These are phyloP conservation scores for Glyphotaelius pellucidus DNA, from an alignment of 2,888 invertebrate genomes.

Conservation along the genomic window DNA sequence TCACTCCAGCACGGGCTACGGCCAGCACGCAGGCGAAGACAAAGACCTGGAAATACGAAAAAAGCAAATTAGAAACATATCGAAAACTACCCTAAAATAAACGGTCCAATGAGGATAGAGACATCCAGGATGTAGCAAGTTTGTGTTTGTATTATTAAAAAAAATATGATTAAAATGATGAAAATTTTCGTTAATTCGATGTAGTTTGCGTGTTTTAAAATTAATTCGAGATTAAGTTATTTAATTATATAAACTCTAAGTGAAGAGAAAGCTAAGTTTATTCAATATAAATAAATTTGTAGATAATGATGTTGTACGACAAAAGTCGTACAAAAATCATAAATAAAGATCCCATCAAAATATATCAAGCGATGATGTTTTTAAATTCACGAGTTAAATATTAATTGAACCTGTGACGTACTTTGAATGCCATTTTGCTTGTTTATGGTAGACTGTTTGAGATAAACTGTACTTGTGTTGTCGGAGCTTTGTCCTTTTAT, in stretches of 20 bases:
- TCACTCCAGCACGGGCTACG: slow-evolving; percentile 63
- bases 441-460: slow-evolving; percentile 40
- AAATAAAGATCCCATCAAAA: neutral
- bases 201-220: neutral
- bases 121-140: no score
- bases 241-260: no score
- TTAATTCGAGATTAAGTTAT: no score
- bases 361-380: neutral
- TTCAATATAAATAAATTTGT: neutral
- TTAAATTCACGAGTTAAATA: neutral
- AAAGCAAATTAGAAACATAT: neutral
- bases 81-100: neutral
- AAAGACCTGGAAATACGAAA: slow-evolving; percentile 57
- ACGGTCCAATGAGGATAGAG: neutral
- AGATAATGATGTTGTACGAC: neutral
- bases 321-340: neutral
- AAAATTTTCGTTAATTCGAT: neutral
- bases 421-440: slow-evolving; percentile 60
- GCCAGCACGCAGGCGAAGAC: slow-evolving; percentile 64
- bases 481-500: slow-evolving; percentile 38
- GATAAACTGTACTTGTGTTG: slow-evolving; percentile 48
- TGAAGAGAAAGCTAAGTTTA: neutral
- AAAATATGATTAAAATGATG: neutral
- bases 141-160: no score
- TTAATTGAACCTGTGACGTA: neutral